Conservation (phyloP, 2,797 vertebrate genomes). For the Vespertilio murinus region DNA sequence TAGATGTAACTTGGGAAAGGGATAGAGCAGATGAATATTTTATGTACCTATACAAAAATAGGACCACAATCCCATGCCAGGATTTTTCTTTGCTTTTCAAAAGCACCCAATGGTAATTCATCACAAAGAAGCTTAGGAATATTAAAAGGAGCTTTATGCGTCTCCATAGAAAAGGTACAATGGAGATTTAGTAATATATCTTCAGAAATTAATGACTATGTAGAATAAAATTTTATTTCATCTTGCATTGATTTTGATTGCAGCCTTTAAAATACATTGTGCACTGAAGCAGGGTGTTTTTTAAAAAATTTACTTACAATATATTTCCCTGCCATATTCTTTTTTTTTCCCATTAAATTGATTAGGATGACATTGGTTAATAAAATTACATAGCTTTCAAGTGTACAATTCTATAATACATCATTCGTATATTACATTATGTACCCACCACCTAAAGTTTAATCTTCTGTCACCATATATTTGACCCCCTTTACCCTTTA, state of each 20-base stretch:
- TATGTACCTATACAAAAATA: not conserved
- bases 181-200: not conserved
- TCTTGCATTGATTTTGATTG: not conserved
- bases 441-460: not conserved
- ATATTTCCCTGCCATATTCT: not conserved
- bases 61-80: not conserved
- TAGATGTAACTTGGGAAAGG: not conserved
- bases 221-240: not conserved
- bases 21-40: not conserved
- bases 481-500: not conserved
- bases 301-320: not conserved
- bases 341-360: not conserved
- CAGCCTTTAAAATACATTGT: slow-evolving; percentile 10
- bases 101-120: not conserved
- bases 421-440: not conserved
- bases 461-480: not conserved
- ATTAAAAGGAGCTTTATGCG: not conserved
- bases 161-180: not conserved
- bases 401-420: not conserved
- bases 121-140: slow-evolving; percentile 29
- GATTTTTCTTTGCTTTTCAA: slow-evolving; percentile 22
- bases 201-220: slow-evolving; percentile 3
- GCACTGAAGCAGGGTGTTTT: not conserved
- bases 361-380: not conserved
- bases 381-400: not conserved